Percentiles rank a stretch among this genome's conserved stretches.
phyloP scores from a whole-genome alignment of 2,888 invertebrate genomes.

The Hecatera dysodea region DNA sequence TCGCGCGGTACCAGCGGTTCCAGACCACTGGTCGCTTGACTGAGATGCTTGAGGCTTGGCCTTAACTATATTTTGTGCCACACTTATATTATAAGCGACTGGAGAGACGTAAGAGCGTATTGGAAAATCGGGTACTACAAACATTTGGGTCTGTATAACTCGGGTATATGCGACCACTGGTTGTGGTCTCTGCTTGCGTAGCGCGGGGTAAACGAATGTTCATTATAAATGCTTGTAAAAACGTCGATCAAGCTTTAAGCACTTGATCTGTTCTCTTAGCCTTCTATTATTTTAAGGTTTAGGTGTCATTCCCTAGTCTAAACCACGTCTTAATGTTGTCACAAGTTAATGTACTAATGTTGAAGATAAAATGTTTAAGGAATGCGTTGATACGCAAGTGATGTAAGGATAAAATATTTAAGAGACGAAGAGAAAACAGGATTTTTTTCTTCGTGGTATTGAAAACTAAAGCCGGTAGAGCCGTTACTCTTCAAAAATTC shows the following conservation, averaged over 20 bases:
- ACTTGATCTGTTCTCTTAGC: slow-evolving; percentile 60
- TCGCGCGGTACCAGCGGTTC: slow-evolving; percentile 9
- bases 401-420: slow-evolving; percentile 54
- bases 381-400: slow-evolving; percentile 55
- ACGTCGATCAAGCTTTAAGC: slow-evolving; percentile 58
- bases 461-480: slow-evolving; percentile 54
- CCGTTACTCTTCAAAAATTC: slow-evolving; percentile 41
- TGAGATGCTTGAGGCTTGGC: slow-evolving; percentile 32
- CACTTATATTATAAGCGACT: slow-evolving; percentile 39
- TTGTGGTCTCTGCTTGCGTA: slow-evolving; percentile 16
- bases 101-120: neutral
- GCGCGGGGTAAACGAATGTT: slow-evolving; percentile 38
- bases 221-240: slow-evolving; percentile 60
- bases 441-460: slow-evolving; percentile 54
- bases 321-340: slow-evolving; percentile 62
- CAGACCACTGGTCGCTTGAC: slow-evolving; percentile 30
- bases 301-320: slow-evolving; percentile 65
- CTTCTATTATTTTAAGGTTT: slow-evolving; percentile 58
- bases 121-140: neutral
- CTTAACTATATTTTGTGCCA: slow-evolving; percentile 51
- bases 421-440: slow-evolving; percentile 31
- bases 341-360: slow-evolving; percentile 54
- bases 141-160: neutral
- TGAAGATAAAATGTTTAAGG: slow-evolving; percentile 49
- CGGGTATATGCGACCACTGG: slow-evolving; percentile 11